These are phyloP conservation scores for Notodonta dromedarius DNA, from an alignment of 2,888 invertebrate species.

Conservation along the genomic window DNA sequence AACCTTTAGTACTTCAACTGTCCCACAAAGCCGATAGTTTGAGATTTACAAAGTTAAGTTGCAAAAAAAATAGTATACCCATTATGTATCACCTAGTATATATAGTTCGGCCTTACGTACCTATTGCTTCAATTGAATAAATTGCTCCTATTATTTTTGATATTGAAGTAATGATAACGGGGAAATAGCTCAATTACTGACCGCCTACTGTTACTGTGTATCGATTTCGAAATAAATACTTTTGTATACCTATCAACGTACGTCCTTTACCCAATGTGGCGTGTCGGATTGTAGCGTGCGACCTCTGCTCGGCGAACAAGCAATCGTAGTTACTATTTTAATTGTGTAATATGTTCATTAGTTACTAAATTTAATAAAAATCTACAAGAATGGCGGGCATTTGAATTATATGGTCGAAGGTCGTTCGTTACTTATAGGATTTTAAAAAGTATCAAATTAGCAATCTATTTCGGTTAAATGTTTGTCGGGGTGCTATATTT, in stretches of 20 bases:
- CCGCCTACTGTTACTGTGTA: constrained; percentile 4
- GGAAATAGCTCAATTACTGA: constrained; percentile 18
- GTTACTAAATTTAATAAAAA: constrained; percentile 21
- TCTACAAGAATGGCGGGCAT: neutral
- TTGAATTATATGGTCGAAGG: neutral
- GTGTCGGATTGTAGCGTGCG: constrained; percentile 37
- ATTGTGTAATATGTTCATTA: constrained; percentile 36
- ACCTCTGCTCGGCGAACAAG: constrained; percentile 36
- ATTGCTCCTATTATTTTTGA: constrained; percentile 10
- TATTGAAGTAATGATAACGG: constrained; percentile 22
- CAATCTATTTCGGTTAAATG: neutral
- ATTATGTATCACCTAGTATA: too few relatives aligned
- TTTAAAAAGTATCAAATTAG: neutral
- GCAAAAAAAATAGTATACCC: too few relatives aligned
- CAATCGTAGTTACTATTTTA: constrained; percentile 38
- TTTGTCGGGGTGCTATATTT: neutral
- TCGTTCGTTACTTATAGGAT: neutral
- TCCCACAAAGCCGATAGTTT: too few relatives aligned
- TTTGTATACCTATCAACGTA: constrained; percentile 22
- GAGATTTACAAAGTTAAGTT: too few relatives aligned
- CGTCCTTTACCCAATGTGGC: constrained; percentile 42
- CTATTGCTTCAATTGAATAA: neutral
- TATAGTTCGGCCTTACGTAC: too few relatives aligned
- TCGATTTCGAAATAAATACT: constrained; percentile 33
- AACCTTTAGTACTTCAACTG: too few relatives aligned